Evolutionary conservation across 1,140 invertebrate genomes (phyloP), one percentile per base, ranked within the genome.

Genomic region (Elymnias hypermnestra): DNA sequence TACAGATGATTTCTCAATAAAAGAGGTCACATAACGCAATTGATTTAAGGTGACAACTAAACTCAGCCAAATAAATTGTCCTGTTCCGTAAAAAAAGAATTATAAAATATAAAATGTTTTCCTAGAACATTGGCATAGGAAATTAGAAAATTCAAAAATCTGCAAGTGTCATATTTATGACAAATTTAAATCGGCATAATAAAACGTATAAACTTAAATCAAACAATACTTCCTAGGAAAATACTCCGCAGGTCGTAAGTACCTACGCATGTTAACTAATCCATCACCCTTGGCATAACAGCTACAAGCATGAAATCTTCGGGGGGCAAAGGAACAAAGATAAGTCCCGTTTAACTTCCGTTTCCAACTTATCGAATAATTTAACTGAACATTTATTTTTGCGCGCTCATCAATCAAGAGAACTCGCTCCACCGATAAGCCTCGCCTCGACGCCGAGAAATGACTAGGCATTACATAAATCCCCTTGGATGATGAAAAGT

Each of bases 381-480:
- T 87, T 87, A 87, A 87, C 82, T 86, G 78, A 86, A 83, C 83
- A 86, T 87, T 87, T 87, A 87, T 87, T 87, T 86, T 84, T 85
- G 81, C 83, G 77, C 83, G 83, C 79, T 87, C 86, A 87, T 87
- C 86, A 87, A 87, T 87, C 86, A 86, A 87, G 77, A 71, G 77
- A 81, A 67, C 75, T 65, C 68, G 72, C 73, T 76, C 56, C 74
- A 63, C 72, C 72, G 82, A 83, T 76, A 81, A 78, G 83, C 75
- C 72, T 57, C 79, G 81, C 64, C 74, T 70, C 79, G 75, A 78
- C 79, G 81, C 83, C 83, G 86, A 86, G 84, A 87, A 87, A 87
- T 87, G 86, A 87, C 86, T 87, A 86, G 82, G 84, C 86, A 87
- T 87, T 87, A 87, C 83, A 87, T 85, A 87, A 87, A 87, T 86